Conservation (phyloP, 2,888 invertebrate species). For the Hydroisotoma schaefferi region DNA sequence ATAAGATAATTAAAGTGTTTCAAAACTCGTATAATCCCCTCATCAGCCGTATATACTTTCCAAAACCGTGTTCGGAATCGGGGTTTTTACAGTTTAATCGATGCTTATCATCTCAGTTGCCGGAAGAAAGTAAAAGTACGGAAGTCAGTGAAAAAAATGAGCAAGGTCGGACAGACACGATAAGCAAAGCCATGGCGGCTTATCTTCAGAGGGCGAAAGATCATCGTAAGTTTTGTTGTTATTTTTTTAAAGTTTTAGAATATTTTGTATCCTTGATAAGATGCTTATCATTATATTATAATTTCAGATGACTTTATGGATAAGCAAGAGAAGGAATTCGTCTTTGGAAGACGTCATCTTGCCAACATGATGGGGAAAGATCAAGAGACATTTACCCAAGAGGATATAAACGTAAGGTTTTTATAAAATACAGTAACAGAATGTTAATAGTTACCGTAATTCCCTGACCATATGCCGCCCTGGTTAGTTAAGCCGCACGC, state of each 20-base stretch:
- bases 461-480: too few species aligned
- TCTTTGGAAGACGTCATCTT: slow-evolving; percentile 89
- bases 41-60: neutral
- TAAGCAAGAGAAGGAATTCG: slow-evolving; percentile 72
- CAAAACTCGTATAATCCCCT: neutral
- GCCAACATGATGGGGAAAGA: slow-evolving; percentile 99
- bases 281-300: too few species aligned
- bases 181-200: slow-evolving; percentile 84
- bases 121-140: too few species aligned
- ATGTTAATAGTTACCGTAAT: neutral
- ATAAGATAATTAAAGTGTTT: too few species aligned
- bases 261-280: neutral
- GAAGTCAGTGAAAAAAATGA: neutral
- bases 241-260: neutral
- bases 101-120: neutral
- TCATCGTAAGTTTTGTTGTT: slow-evolving; percentile 58
- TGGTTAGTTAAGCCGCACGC: too few species aligned
- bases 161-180: slow-evolving; percentile 42
- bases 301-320: slow-evolving; percentile 73
- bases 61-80: neutral
- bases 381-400: slow-evolving; percentile 80
- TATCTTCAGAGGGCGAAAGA: slow-evolving; percentile 77
- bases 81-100: neutral
- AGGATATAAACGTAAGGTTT: slow-evolving; percentile 72
- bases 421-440: neutral